Base-by-base conservation (phyloP, 2,888 invertebrate species). In the Mamestra brassicae region DNA sequence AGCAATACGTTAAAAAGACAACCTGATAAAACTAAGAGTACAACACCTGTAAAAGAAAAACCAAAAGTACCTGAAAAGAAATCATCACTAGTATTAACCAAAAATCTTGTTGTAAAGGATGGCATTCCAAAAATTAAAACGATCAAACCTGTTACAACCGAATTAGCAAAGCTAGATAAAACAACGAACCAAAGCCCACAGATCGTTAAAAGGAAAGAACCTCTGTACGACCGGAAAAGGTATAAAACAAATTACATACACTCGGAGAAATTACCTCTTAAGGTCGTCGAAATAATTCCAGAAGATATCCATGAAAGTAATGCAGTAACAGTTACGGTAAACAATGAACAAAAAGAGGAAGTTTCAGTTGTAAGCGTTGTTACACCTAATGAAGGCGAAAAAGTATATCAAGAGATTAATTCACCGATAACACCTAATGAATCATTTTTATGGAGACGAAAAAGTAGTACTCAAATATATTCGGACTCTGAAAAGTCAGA, bases 361-460 rank as follows among this genome's bases (percentile, higher is more conserved):
- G 50, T 74, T 45, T 80, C 70, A 66, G 73, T 79, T 52, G 71
- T 80, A 76, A 81, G 72, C 54, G 83, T 83, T 76, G 73, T 79
- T 26, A 82, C 79, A 66, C 81, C 69, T 55, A 80, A 78, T 63
- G 83, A 85, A 54, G 84, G 88, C 72, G 92, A 92, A 75, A 89
- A 91, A 50, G 65, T 82, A 11, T 91, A 92, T 80, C 90, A 94
- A 88, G 94, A 94, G 63, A 87, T 95, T 15, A 93, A 89, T 84
- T 87, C 94, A 36, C 92, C 90, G 17, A 95, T 97, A 72, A 95
- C 97, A 85, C 97, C 97, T 3, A 98, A 98, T 88, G 97, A 96
- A 82, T 98, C 98, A 6, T 98, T 98, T 91, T 92, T 98, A 55
- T 97, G 97, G 97, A 96, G 97, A 74, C 91, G 96, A 77, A 97